phyloP scores from a whole-genome alignment of 2,888 invertebrate genomes.

The Xylocampa areola region DNA sequence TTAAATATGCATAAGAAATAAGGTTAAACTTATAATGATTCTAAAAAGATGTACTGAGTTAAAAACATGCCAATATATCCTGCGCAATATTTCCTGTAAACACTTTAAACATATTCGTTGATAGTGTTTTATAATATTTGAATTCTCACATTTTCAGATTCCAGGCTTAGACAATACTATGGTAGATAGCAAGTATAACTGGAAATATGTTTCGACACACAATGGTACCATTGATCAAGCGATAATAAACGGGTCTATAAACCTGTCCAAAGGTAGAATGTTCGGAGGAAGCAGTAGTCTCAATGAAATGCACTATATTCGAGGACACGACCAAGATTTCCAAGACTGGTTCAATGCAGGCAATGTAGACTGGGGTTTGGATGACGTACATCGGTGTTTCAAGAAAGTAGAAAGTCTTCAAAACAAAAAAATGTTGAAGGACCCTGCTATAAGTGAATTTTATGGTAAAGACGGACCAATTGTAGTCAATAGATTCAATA shows the following conservation, averaged over 20 bases:
- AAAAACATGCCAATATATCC: no score
- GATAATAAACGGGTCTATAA: slow-evolving; percentile 70
- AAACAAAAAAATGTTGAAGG: slow-evolving; percentile 49
- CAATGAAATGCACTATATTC: slow-evolving; percentile 88
- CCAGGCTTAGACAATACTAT: slow-evolving; percentile 54
- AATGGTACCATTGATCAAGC: slow-evolving; percentile 92
- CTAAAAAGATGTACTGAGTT: no score
- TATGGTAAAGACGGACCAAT: slow-evolving; percentile 85
- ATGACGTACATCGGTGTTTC: slow-evolving; percentile 27
- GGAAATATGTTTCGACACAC: slow-evolving; percentile 91
- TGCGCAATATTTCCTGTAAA: no score
- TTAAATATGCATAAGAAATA: no score
- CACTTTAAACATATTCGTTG: no score
- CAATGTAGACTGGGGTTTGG: slow-evolving; percentile 53
- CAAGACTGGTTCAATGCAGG: slow-evolving; percentile 85
- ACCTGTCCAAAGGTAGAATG: slow-evolving; percentile 90
- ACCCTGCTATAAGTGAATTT: slow-evolving; percentile 56
- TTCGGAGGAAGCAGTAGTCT: slow-evolving; percentile 88
- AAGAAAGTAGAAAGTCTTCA: slow-evolving; percentile 40
- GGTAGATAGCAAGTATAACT: slow-evolving; percentile 65
- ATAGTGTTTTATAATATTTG: no score
- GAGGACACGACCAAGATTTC: slow-evolving; percentile 84
- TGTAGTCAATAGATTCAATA: slow-evolving; percentile 80
- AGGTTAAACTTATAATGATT: no score
- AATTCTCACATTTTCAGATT: slow-evolving; percentile 63